phyloP scores from a whole-genome alignment of 2,888 invertebrate genomes.

The Muschampia plurimacula region DNA sequence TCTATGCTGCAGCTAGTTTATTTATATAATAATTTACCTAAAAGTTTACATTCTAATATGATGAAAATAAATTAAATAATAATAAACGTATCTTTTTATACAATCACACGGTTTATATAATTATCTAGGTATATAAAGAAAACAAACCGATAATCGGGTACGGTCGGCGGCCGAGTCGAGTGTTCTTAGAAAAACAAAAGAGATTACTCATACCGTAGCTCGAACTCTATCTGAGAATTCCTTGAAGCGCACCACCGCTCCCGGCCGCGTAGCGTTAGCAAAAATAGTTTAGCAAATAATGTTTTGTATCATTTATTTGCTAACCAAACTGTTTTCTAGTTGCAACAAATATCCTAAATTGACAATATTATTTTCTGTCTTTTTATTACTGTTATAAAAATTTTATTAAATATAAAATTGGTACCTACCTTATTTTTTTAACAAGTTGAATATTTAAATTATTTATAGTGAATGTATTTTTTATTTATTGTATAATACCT shows the following conservation, averaged over 20 bases:
- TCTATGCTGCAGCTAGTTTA: too few relatives aligned
- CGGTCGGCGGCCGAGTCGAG: conserved; percentile 55
- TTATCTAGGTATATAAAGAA: conserved; percentile 38
- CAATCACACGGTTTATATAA: conserved; percentile 1
- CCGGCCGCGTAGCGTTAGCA: conserved; percentile 67
- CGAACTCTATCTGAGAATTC: conserved; percentile 83
- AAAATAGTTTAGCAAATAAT: conserved; percentile 33
- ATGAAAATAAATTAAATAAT: too few relatives aligned
- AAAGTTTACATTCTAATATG: too few relatives aligned
- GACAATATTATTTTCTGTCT: too few relatives aligned
- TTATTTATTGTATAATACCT: too few relatives aligned
- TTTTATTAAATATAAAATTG: too few relatives aligned
- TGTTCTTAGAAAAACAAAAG: conserved; percentile 83
- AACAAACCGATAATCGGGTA: conserved; percentile 73
- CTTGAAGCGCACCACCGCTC: conserved; percentile 71
- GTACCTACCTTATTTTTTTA: too few relatives aligned
- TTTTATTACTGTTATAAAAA: too few relatives aligned
- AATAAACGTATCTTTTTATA: background rate
- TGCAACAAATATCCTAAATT: background rate
- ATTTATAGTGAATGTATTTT: too few relatives aligned
- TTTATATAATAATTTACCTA: too few relatives aligned
- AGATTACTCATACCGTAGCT: conserved; percentile 82
- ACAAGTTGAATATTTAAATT: too few relatives aligned
- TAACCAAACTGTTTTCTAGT: background rate
- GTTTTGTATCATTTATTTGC: background rate